These are phyloP conservation scores for Cotesia congregata DNA, from an alignment of 2,888 invertebrate species.

Conservation along the genomic window DNA sequence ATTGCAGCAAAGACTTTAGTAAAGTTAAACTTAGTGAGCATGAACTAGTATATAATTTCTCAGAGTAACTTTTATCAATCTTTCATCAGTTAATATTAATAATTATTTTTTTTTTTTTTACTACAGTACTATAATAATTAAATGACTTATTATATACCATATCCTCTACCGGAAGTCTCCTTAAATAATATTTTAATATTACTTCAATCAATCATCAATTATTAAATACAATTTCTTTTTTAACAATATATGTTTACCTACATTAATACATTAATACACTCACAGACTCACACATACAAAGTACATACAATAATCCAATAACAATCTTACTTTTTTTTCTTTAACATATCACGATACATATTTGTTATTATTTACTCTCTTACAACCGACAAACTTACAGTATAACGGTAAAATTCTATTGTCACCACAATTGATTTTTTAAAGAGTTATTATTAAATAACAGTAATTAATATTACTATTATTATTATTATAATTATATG, in stretches of 20 bases:
- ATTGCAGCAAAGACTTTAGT: neutral
- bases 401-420: constrained; percentile 64
- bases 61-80: neutral
- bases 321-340: constrained; percentile 47
- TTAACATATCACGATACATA: constrained; percentile 51
- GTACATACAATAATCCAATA: constrained; percentile 54
- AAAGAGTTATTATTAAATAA: constrained; percentile 47
- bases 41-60: constrained; percentile 23
- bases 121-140: constrained; percentile 8
- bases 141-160: constrained; percentile 23
- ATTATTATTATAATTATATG: constrained; percentile 34
- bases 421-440: constrained; percentile 67
- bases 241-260: constrained; percentile 40
- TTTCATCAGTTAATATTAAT: neutral
- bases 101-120: neutral
- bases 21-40: constrained; percentile 21
- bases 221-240: constrained; percentile 38
- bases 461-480: constrained; percentile 39
- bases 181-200: constrained; percentile 19
- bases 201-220: constrained; percentile 34
- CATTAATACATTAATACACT: neutral
- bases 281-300: constrained; percentile 44
- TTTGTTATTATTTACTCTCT: constrained; percentile 44
- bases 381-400: constrained; percentile 53
- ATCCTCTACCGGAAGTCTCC: neutral